A percentile compares a stretch with the other conserved stretches of the same genome.
Conservation (phyloP, 2,888 invertebrate species). For the Dyspetes luteomarginatus region DNA sequence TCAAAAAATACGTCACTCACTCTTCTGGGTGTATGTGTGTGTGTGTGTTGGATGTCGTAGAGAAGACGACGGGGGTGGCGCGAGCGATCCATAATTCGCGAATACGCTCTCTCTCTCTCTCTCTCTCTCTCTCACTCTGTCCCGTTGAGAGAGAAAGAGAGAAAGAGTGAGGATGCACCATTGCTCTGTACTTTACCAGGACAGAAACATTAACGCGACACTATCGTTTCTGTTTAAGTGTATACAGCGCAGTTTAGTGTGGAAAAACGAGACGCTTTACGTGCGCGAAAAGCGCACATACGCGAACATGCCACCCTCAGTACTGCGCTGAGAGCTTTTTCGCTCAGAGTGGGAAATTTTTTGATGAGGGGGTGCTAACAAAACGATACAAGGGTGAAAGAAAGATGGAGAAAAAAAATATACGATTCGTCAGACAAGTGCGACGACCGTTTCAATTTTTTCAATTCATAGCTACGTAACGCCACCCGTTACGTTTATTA, state of each 20-base stretch:
- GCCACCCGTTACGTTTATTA: constrained; percentile 38
- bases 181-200: constrained; percentile 18
- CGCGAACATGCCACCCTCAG: background rate
- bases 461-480: constrained; percentile 32
- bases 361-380: background rate
- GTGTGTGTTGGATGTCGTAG: constrained; percentile 40
- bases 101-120: constrained; percentile 23
- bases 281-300: background rate
- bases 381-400: background rate
- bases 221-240: constrained; percentile 3
- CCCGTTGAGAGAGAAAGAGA: constrained; percentile 15
- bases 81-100: constrained; percentile 61
- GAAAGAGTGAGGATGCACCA: constrained; percentile 44
- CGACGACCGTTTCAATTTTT: constrained; percentile 50
- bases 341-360: background rate
- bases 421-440: constrained; percentile 43
- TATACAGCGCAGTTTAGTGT: constrained; percentile 23
- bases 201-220: constrained; percentile 34
- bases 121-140: constrained; percentile 2
- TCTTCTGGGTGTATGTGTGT: background rate
- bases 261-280: background rate
- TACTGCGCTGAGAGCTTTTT: constrained; percentile 19
- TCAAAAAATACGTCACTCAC: background rate
- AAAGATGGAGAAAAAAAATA: background rate
- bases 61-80: constrained; percentile 44